Conservation (phyloP, 2,113 vertebrate species). For the Phalacrocorax brasilianus region DNA sequence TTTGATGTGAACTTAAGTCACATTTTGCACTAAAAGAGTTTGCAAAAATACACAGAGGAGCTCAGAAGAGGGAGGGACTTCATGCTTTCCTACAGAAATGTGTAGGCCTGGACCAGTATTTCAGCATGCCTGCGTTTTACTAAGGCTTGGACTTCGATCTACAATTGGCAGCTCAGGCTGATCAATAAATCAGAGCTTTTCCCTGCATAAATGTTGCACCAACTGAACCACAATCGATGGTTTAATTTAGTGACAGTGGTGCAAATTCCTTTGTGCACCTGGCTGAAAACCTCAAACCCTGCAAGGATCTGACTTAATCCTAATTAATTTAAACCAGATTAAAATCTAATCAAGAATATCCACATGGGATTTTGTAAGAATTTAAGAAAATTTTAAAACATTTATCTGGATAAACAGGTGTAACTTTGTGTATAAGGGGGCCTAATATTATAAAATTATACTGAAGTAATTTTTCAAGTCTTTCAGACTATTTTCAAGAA, state of each 20-base stretch:
- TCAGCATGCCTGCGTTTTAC: background rate
- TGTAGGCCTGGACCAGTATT: background rate
- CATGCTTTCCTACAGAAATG: background rate
- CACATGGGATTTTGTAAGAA: background rate
- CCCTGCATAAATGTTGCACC: background rate
- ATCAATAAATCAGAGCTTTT: background rate
- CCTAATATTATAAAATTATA: background rate
- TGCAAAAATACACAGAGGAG: background rate
- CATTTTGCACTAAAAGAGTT: background rate
- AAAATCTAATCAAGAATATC: conserved; percentile 2
- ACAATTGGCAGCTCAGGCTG: background rate
- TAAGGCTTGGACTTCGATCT: background rate
- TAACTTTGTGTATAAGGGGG: background rate
- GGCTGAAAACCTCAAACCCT: background rate
- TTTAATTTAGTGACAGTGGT: background rate
- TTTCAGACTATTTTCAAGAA: background rate
- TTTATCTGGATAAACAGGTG: background rate
- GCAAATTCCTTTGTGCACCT: background rate
- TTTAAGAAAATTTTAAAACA: background rate
- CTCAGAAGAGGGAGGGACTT: background rate
- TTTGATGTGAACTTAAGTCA: background rate
- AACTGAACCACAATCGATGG: background rate
- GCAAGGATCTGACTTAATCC: background rate
- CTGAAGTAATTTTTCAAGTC: background rate
- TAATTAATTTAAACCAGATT: background rate